Evolutionary conservation across 2,797 vertebrate species (phyloP).

Genomic region (Staurois parvus): DNA sequence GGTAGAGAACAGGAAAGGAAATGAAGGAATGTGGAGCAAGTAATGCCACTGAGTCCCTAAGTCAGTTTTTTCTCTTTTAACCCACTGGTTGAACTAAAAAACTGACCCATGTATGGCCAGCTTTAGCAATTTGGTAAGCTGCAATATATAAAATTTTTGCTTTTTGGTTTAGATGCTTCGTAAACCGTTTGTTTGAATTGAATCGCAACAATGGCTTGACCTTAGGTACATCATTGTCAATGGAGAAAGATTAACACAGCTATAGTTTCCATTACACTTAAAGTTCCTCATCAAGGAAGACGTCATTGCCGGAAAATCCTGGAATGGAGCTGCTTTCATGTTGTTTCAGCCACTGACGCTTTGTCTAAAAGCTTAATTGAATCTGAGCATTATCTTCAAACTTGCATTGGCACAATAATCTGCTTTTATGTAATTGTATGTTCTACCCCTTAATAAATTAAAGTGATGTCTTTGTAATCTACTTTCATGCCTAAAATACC

Average conservation of each 20-base stretch:
- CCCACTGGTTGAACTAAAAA: too few species aligned
- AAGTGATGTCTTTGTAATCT: slow-evolving; percentile 33
- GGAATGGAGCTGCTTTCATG: slow-evolving; percentile 11
- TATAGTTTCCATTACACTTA: neutral
- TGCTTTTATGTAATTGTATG: slow-evolving; percentile 22
- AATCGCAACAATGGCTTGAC: neutral
- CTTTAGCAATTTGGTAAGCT: too few species aligned
- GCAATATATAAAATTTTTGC: neutral
- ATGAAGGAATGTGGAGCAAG: too few species aligned
- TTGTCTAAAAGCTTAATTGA: slow-evolving; percentile 34
- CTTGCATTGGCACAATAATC: slow-evolving; percentile 27
- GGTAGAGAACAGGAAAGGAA: too few species aligned
- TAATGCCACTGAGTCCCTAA: too few species aligned
- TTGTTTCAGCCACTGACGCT: slow-evolving; percentile 17
- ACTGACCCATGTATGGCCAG: too few species aligned
- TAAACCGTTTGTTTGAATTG: neutral
- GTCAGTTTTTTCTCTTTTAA: too few species aligned
- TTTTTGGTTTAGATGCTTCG: neutral
- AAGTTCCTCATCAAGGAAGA: neutral
- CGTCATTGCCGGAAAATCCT: slow-evolving; percentile 4
- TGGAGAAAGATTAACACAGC: neutral
- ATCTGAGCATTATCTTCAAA: slow-evolving; percentile 10
- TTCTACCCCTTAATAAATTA: slow-evolving; percentile 31
- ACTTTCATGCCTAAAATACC: slow-evolving; percentile 27
- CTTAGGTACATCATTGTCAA: neutral